Evolutionary conservation across 2,888 invertebrate genomes (phyloP).

Genomic region (Acronicta aceris): DNA sequence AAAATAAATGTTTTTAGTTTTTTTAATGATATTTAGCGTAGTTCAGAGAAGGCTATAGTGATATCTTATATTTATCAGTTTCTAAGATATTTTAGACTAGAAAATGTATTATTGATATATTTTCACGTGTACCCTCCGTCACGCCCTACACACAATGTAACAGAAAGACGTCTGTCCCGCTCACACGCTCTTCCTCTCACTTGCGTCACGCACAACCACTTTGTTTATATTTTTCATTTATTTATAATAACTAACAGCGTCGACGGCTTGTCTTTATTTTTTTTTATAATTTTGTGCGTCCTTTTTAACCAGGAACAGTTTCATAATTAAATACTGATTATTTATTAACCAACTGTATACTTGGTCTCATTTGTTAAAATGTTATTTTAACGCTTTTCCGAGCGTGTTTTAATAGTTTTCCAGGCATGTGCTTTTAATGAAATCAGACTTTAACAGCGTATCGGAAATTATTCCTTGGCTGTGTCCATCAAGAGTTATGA

Average conservation of each 20-base stretch:
- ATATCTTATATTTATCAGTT: neutral
- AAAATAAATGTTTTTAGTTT: neutral
- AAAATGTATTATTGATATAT: constrained; percentile 26
- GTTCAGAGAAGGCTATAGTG: neutral
- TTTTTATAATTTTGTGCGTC: constrained; percentile 39
- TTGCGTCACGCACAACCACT: constrained; percentile 76
- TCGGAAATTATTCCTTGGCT: no score
- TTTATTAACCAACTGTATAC: no score
- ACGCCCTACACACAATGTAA: constrained; percentile 43
- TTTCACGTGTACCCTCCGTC: constrained; percentile 24
- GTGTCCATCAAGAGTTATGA: no score
- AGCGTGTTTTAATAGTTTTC: no score
- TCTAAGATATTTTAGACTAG: neutral
- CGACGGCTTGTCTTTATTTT: constrained; percentile 29
- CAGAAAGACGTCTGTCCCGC: constrained; percentile 54
- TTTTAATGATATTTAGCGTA: neutral
- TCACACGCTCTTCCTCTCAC: constrained; percentile 51
- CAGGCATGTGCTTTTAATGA: no score
- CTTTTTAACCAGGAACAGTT: neutral
- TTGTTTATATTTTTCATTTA: constrained; percentile 65
- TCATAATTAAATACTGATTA: no score
- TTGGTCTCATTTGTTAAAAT: no score
- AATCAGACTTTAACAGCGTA: no score
- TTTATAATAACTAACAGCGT: constrained; percentile 62
- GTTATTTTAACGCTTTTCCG: no score